Percentiles rank a stretch among this genome's conserved stretches.
phyloP scores from a whole-genome alignment of 2,113 vertebrate species.

The Podarcis muralis region DNA sequence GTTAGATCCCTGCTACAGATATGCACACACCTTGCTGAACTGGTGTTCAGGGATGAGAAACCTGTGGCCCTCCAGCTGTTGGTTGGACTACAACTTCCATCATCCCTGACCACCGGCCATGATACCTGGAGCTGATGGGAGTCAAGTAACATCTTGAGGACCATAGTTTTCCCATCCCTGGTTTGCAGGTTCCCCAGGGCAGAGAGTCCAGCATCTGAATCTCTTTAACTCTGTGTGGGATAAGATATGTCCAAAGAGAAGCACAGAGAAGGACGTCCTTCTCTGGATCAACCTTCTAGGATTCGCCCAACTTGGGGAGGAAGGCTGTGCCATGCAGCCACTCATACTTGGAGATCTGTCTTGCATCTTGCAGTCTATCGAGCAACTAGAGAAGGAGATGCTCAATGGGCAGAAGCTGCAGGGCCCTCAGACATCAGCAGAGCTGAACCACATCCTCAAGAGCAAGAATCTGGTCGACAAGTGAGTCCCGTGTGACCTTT shows the following conservation, averaged over 20 bases:
- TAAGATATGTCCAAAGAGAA: background rate
- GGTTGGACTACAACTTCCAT: background rate
- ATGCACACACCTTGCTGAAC: background rate
- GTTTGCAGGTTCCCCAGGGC: background rate
- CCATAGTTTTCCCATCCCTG: background rate
- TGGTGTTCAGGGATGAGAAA: background rate
- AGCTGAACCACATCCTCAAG: conserved; percentile 88
- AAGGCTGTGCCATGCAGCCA: background rate
- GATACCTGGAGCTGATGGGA: background rate
- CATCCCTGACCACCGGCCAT: background rate
- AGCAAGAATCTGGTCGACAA: conserved; percentile 87
- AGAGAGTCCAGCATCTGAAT: background rate
- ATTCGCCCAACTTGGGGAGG: background rate
- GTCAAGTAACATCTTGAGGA: background rate
- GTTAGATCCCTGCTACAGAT: background rate
- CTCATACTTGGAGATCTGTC: conserved; percentile 1
- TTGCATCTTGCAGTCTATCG: conserved; percentile 82
- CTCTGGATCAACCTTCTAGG: background rate
- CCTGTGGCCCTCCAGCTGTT: background rate
- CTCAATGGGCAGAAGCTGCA: conserved; percentile 97
- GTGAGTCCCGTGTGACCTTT: conserved; percentile 74
- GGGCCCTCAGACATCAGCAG: conserved; percentile 91
- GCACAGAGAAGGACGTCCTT: background rate
- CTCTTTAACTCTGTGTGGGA: background rate
- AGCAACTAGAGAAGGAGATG: conserved; percentile 94